Evolutionary conservation across 1,140 invertebrate genomes (phyloP), one percentile per base, ranked within the genome.

Genomic region (Nasonia giraulti): DNA sequence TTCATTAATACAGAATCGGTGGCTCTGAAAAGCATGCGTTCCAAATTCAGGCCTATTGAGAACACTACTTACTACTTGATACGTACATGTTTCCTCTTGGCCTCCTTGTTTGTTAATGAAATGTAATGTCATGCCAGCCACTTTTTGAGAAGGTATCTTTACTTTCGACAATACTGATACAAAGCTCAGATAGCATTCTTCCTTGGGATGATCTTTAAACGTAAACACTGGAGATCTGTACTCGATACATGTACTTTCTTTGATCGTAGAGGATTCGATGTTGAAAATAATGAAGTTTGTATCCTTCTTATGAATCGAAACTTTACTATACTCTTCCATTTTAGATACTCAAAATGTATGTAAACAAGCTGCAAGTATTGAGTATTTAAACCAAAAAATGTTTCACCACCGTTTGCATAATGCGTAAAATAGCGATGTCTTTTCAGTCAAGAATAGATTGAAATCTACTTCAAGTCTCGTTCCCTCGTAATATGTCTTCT

Each of bases 201-300:
- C 78, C 62, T 37, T 40, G 10, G 78, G 78, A 68, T 27, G 12
- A 31, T 80, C 78, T 40, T 80, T 80, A 33, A 80, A 80, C n/a
- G 8, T 5, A 23, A 80, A 80, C 4, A 69, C 50, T 33, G 78
- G 78, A 8, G 78, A 80, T n/a, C 62, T 31, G 37, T 80, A 80
- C 17, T 80, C 78, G 8, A 80, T 80, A 23, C 78, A 33, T 12
- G 55, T 80, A 27, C 78, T 68, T 14, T 80, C 78, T 69, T 33
- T 80, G 23, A 80, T 80, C 5, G 62, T 37, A 20, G 78, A 80
- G 11, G 12, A 80, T 17, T 80, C 62, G 78, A 80, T 80, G 20
- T 80, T 80, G 31, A 80, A 80, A 31, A 80, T 68, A 37, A 80
- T 80, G 23, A 27, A 80, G n/a, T 80, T 80, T 11, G 78, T 80